A percentile compares a stretch with the other conserved stretches of the same genome.
phyloP scores from a whole-genome alignment of 2,113 vertebrate genomes.

The Azemiops feae region DNA sequence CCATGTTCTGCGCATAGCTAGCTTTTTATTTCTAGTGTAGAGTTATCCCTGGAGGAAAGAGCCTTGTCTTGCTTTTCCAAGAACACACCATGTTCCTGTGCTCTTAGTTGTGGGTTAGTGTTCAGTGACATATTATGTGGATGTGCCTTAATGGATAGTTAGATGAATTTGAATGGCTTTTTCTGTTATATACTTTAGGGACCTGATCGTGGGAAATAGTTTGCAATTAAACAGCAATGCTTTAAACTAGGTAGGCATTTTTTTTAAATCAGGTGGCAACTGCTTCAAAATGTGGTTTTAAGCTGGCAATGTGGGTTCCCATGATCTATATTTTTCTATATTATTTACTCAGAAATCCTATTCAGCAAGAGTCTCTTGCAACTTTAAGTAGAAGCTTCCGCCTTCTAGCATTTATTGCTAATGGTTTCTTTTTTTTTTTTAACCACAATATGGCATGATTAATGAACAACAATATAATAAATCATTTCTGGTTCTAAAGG shows the following conservation, averaged over 20 bases:
- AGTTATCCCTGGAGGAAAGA: not conserved
- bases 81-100: not conserved
- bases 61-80: not conserved
- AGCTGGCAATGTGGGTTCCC: not conserved
- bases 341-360: not conserved
- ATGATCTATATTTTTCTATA: not conserved
- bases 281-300: not conserved
- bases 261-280: not conserved
- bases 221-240: not conserved
- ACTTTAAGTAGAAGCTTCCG: not conserved
- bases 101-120: not conserved
- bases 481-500: not conserved
- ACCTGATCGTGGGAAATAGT: not conserved
- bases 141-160: not conserved
- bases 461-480: not conserved
- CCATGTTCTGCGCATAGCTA: not conserved
- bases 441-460: not conserved
- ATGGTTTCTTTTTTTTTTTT: not conserved
- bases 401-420: not conserved
- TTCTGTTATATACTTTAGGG: not conserved
- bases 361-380: not conserved
- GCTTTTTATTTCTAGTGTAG: not conserved
- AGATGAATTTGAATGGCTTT: not conserved
- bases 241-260: not conserved
- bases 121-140: not conserved